Conservation (phyloP, 1,140 invertebrate genomes). For the Cecropterus lyciades region DNA sequence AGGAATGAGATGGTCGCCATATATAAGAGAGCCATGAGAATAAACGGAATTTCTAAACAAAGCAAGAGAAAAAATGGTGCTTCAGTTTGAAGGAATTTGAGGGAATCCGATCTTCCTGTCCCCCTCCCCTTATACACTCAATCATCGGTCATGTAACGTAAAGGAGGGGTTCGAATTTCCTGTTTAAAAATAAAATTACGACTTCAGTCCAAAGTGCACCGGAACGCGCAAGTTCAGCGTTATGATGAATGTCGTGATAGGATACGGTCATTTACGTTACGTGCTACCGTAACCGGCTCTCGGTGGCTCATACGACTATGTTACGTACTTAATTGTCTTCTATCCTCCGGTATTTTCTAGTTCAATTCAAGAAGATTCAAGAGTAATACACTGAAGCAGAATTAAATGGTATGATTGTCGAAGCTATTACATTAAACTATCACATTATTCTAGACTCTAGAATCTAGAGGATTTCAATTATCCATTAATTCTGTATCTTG, state of each 20-base stretch:
- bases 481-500: too few relatives aligned
- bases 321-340: background rate
- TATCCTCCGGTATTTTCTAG: background rate
- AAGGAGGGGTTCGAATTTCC: background rate
- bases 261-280: conserved; percentile 5
- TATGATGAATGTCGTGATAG: conserved; percentile 13
- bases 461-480: too few relatives aligned
- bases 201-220: background rate
- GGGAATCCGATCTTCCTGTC: too few relatives aligned
- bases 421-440: background rate
- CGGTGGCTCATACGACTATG: background rate
- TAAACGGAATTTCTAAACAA: too few relatives aligned
- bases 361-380: background rate
- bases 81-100: too few relatives aligned
- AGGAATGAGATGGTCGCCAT: too few relatives aligned
- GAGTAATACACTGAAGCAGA: too few relatives aligned
- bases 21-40: too few relatives aligned
- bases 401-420: background rate
- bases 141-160: background rate
- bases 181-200: background rate
- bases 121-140: background rate
- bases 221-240: conserved; percentile 14
- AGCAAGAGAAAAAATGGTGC: too few relatives aligned
- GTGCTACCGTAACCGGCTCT: conserved; percentile 4
- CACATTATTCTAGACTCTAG: too few relatives aligned